Conservation (phyloP, 2,797 vertebrate genomes). For the Anas acuta region DNA sequence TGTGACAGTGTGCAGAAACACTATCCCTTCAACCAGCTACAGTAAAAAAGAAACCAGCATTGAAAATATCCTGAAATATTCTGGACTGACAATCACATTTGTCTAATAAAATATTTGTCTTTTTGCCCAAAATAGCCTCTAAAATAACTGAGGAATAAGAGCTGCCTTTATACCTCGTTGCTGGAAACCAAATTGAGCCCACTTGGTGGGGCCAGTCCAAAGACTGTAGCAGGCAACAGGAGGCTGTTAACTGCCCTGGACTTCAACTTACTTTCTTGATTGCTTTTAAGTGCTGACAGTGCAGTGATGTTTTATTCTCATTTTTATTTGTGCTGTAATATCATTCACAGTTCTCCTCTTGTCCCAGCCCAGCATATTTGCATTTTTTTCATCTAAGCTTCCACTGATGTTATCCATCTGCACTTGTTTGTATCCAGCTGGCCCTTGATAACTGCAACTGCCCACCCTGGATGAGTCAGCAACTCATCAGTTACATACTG, state of each 20-base stretch:
- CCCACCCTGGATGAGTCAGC: neutral
- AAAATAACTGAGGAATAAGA: neutral
- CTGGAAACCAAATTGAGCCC: neutral
- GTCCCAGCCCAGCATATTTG: neutral
- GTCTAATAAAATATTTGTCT: neutral
- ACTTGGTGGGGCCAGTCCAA: neutral
- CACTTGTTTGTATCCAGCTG: neutral
- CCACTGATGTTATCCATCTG: neutral
- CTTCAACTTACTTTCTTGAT: neutral
- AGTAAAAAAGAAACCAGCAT: neutral
- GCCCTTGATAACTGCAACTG: neutral
- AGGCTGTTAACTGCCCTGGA: neutral
- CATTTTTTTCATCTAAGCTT: neutral
- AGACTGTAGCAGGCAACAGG: fast-evolving
- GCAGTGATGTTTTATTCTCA: neutral
- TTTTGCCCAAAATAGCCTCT: neutral
- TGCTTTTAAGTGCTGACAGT: neutral
- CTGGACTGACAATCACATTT: neutral
- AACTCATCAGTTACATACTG: neutral
- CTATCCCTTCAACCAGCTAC: neutral
- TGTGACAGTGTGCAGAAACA: neutral
- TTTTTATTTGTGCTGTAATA: neutral
- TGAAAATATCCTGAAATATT: neutral
- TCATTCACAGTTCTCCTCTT: neutral
- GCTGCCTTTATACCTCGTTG: neutral